phyloP scores from a whole-genome alignment of 2,113 vertebrate species.

The Tyto alba region DNA sequence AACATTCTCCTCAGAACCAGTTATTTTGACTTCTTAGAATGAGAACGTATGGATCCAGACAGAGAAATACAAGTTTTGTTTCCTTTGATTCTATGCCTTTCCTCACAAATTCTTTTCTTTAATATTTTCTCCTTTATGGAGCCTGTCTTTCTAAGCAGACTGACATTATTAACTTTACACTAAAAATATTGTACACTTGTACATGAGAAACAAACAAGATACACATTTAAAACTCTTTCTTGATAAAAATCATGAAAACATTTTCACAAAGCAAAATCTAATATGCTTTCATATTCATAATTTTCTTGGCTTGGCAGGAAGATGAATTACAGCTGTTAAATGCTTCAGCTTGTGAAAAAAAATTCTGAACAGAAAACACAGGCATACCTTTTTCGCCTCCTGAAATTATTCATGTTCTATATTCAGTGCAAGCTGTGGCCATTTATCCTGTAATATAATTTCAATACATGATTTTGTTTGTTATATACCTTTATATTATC shows the following conservation, averaged over 20 bases:
- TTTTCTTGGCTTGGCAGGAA: not conserved
- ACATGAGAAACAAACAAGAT: not conserved
- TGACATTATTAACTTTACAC: not conserved
- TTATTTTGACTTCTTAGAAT: not conserved
- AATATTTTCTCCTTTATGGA: not conserved
- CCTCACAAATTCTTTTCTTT: not conserved
- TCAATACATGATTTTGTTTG: not conserved
- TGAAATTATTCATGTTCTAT: not conserved
- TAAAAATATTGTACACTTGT: not conserved
- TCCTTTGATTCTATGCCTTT: not conserved
- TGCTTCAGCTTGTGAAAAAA: not conserved
- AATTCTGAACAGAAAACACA: not conserved
- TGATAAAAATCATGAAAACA: not conserved
- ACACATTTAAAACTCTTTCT: not conserved
- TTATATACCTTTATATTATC: not conserved
- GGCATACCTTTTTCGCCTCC: not conserved
- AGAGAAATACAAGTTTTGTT: not conserved
- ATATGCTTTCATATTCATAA: not conserved
- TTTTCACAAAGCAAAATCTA: not conserved
- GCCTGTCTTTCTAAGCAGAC: not conserved
- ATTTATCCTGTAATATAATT: not conserved
- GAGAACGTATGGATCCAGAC: not conserved
- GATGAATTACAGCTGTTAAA: not conserved
- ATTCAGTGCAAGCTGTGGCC: not conserved
- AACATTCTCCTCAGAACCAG: not conserved